Evolutionary conservation across 2,888 invertebrate genomes (phyloP), one percentile per base, ranked within the genome.

Genomic region (Lissocephala sabroskyi): DNA sequence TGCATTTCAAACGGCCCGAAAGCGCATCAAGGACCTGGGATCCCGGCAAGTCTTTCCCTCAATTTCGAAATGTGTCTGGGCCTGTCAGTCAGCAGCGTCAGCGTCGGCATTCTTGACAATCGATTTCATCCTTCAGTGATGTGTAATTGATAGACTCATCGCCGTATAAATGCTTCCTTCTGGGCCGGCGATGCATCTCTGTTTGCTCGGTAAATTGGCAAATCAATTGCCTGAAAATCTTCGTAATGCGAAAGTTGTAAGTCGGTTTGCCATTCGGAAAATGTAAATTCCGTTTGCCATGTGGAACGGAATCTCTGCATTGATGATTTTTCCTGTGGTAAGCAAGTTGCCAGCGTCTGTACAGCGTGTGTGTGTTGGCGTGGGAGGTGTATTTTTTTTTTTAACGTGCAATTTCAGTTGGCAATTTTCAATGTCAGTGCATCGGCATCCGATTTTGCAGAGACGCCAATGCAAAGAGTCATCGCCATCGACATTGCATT

Each of bases 151-250:
- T 40, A 3, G 28, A 40, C 28, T 40, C 16, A 14, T 28, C 11
- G 13, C 13, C n/a, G 30, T 7, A 35, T 35, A 16, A 23, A 23
- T 35, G 9, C 9, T 3, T 33, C 2, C 11, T 33, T 33, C 14
- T 23, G 23, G 23, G 23, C 4, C 4, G 23, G 23, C 7, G 3
- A 23, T 30, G 33, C 45, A 41, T 40, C 50, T 48, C 52, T 52
- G 62, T 60, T 70, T 63, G 51, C 59, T 59, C 47, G 61, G 41
- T 47, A 63, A 71, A 70, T 77, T 71, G 70, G 45, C 56, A 71
- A 77, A 63, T 77, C 75, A 77, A 77, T 70, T 77, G 66, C 43
- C 53, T 50, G 30, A 52, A 45, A 46, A 46, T 37, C 48, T 41
- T 30, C 39, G 51, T 57, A 33, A 46, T 63, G 46, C 7, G 33